Evolutionary conservation across 1,140 invertebrate species (phyloP).

Genomic region (silkworm (Bombyx mori)): ASM3026992v2 NC_085117.1:20527001-20527500

Average conservation of each 20-base stretch:
- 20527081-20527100: no score
- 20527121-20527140: conserved; percentile 39
- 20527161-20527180: conserved; percentile 39
- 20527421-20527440: conserved; percentile 15
- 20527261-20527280: conserved; percentile 53
- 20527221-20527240: conserved; percentile 61
- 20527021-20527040: no score
- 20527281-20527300: conserved; percentile 41
- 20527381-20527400: conserved; percentile 44
- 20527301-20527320: conserved; percentile 62
- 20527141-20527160: conserved; percentile 49
- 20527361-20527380: conserved; percentile 36
- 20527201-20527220: conserved; percentile 53
- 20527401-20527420: conserved; percentile 14
- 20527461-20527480: conserved; percentile 37
- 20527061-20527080: no score
- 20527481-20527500: background rate
- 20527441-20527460: conserved; percentile 18
- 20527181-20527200: conserved; percentile 47
- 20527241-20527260: conserved; percentile 49
- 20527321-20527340: conserved; percentile 56
- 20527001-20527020: no score
- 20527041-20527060: no score
- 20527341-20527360: conserved; percentile 54
- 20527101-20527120: no score